Evolutionary conservation across 2,888 invertebrate genomes (phyloP).

Genomic region (Oscheius sp.): DNA sequence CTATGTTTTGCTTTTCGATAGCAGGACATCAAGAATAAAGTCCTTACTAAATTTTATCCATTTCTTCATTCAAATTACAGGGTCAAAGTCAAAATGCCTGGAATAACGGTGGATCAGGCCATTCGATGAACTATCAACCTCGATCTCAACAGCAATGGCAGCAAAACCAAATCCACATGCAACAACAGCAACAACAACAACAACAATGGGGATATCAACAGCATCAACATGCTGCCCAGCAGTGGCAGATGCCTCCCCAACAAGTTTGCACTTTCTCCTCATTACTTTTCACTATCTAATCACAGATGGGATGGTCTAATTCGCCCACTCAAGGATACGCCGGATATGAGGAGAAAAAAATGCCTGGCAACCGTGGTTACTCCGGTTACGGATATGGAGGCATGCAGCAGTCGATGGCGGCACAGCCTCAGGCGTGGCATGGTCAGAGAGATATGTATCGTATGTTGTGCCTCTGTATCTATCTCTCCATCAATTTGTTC

Average conservation of each 20-base stretch:
- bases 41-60: too few species aligned
- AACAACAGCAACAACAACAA: conserved; percentile 2
- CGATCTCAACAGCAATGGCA: neutral
- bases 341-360: conserved; percentile 25
- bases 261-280: conserved; percentile 11
- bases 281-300: neutral
- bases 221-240: conserved; percentile 4
- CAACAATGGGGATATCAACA: conserved; percentile 20
- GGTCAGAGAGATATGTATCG: conserved; percentile 35
- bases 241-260: conserved; percentile 24
- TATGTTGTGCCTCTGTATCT: conserved; percentile 19
- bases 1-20: neutral
- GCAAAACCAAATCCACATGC: neutral
- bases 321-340: conserved; percentile 10
- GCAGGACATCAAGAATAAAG: neutral
- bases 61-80: conserved; percentile 13
- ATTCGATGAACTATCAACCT: conserved; percentile 15
- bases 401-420: conserved; percentile 6
- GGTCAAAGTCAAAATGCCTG: conserved; percentile 29
- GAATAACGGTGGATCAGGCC: conserved; percentile 9
- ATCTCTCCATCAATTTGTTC: neutral
- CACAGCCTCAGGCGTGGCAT: conserved; percentile 16
- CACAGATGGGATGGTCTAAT: conserved; percentile 28
- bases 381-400: conserved; percentile 23
- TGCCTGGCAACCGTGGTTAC: conserved; percentile 3